Evolutionary conservation across 2,888 invertebrate genomes (phyloP).

Genomic region (Marronus borbonicus): DNA sequence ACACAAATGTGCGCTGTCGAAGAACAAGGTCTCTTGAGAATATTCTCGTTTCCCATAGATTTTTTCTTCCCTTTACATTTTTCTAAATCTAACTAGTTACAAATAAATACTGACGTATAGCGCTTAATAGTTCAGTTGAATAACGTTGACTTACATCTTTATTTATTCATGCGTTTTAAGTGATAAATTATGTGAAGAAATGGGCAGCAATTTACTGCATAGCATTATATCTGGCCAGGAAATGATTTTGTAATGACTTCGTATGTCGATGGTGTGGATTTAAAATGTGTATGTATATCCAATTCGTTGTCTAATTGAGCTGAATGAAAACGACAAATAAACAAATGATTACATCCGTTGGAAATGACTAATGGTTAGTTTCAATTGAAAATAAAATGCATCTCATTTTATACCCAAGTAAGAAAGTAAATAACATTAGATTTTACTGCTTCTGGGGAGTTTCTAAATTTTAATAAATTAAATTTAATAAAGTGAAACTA

Average conservation of each 20-base stretch:
- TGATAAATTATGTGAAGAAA: neutral
- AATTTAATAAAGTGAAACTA: too few species aligned
- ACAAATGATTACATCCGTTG: neutral
- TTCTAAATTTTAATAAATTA: too few species aligned
- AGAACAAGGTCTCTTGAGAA: conserved; percentile 3
- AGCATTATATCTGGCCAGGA: neutral
- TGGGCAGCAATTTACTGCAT: neutral
- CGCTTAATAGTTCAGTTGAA: neutral
- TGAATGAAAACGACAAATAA: conserved; percentile 9
- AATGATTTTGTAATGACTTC: conserved; percentile 1
- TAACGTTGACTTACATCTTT: neutral
- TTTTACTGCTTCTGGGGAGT: too few species aligned
- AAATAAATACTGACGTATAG: neutral
- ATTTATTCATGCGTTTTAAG: too few species aligned
- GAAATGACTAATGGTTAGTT: neutral
- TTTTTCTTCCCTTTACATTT: neutral
- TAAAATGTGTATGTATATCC: too few species aligned
- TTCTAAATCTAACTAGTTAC: neutral
- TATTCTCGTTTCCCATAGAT: neutral
- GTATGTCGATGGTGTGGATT: too few species aligned
- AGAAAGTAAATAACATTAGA: too few species aligned
- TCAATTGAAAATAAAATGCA: neutral
- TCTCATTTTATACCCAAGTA: too few species aligned
- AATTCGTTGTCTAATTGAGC: neutral
- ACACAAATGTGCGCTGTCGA: too few species aligned